A percentile compares a stretch with the other conserved stretches of the same genome.
Evolutionary conservation across 2,797 vertebrate species (phyloP).

Genomic region (Lagocephalus sceleratus): DNA sequence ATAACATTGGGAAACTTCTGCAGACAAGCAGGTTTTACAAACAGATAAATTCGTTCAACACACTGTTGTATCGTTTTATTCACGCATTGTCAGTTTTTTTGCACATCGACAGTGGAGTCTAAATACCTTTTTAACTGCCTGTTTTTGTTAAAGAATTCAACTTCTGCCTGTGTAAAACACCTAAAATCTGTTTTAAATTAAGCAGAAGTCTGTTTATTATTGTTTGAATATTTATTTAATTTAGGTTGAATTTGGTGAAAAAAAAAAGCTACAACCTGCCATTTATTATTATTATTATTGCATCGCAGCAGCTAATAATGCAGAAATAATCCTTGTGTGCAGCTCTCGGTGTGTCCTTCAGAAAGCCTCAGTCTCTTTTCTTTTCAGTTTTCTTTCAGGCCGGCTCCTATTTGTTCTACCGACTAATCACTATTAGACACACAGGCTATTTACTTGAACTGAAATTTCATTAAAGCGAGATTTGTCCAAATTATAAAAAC

Average conservation of each 20-base stretch:
- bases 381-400: conserved; percentile 56
- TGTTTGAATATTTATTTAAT: background rate
- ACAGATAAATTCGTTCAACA: conserved; percentile 74
- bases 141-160: no score
- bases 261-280: conserved; percentile 16
- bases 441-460: conserved; percentile 45
- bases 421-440: conserved; percentile 48
- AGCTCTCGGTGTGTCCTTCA: conserved; percentile 62
- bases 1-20: conserved; percentile 81
- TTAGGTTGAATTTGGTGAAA: conserved; percentile 5
- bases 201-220: no score
- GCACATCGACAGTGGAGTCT: conserved; percentile 41
- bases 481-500: conserved; percentile 18
- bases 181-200: no score
- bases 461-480: conserved; percentile 51
- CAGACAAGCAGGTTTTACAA: conserved; percentile 76
- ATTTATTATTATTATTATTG: conserved; percentile 51
- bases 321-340: conserved; percentile 67
- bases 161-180: no score
- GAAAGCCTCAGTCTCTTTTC: conserved; percentile 59
- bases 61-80: conserved; percentile 61
- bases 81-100: conserved; percentile 61
- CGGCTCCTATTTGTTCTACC: conserved; percentile 54
- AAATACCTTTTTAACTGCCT: conserved; percentile 41
- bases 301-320: conserved; percentile 73